Base-by-base conservation (phyloP, 1,140 invertebrate species). In the Lordiphosa stackelbergi region DNA sequence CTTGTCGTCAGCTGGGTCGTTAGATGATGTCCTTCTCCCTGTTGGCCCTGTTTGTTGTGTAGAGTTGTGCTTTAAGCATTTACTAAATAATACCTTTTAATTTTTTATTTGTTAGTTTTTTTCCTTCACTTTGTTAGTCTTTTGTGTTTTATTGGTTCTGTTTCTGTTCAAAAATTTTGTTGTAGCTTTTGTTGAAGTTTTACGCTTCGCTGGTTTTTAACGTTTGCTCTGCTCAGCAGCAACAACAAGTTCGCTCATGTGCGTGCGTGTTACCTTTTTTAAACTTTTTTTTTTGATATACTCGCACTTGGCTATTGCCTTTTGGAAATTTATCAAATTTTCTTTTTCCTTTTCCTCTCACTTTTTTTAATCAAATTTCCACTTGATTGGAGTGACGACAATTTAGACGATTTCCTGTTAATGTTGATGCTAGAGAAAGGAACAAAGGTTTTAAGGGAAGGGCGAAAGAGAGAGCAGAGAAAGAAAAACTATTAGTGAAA, bases 321-420 rank as follows among this genome's bases (percentile, higher is more conserved):
- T 75, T 65, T 56, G 53, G 19, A 75, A 77, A 83, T 81, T 77
- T 75, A 81, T 81, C 73, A 83, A 83, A 81, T 77, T 81, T 75
- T 71, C 47, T 35, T 28, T 31, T 43, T 19, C 38, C 11, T 5
- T 41, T 38, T 34, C 24, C 12, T 46, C 54, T 52, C 42, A 28
- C 38, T 47, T 36, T 53, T 68, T 70, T 81, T 81, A 81, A 81
- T 81, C 77, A 81, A 81, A 81, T 81, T 81, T 81, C 73, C 77
- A 83, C 77, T 81, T 81, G 77, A 79, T 64, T 79, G 77, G 73
- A 81, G 72, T 77, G 68, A 72, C 73, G 77, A 83, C 75, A 81
- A 83, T 81, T 81, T 77, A 66, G 72, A 77, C 69, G 77, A 81
- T 83, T 81, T 81, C 64, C 75, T 53, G 66, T 71, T 74, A 65